Evolutionary conservation across 2,113 vertebrate genomes (phyloP).

Genomic region (Charina bottae): DNA sequence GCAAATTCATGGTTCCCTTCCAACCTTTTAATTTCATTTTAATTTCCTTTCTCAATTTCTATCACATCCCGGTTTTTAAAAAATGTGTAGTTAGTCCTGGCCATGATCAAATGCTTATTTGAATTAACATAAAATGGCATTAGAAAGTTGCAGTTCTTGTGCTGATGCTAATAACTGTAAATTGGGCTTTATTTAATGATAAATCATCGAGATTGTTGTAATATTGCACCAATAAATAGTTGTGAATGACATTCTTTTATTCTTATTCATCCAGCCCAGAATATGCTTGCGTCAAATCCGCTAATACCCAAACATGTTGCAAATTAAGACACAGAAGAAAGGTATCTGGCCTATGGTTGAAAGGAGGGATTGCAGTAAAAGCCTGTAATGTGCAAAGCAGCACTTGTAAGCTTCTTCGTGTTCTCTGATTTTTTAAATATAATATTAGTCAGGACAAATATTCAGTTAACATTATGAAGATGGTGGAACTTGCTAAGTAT

Average conservation of each 20-base stretch:
- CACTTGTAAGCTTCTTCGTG: neutral
- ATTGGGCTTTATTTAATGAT: neutral
- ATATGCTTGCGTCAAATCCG: neutral
- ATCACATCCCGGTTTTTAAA: neutral
- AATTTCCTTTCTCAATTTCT: neutral
- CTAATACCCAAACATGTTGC: neutral
- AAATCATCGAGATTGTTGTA: neutral
- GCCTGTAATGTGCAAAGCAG: neutral
- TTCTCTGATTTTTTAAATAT: neutral
- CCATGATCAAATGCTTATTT: neutral
- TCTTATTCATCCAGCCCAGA: neutral
- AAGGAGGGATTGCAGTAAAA: neutral
- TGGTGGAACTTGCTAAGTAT: neutral
- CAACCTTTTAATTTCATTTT: neutral
- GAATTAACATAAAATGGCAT: neutral
- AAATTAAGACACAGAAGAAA: neutral
- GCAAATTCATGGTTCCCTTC: neutral
- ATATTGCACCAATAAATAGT: neutral
- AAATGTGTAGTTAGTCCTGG: neutral
- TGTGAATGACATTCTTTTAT: neutral
- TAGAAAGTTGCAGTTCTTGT: neutral
- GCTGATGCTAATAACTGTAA: neutral
- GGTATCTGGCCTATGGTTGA: neutral
- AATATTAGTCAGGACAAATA: no score
- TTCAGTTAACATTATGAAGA: neutral